Evolutionary conservation across 2,797 vertebrate species (phyloP).

Genomic region (Sarcophilus harrisii): DNA sequence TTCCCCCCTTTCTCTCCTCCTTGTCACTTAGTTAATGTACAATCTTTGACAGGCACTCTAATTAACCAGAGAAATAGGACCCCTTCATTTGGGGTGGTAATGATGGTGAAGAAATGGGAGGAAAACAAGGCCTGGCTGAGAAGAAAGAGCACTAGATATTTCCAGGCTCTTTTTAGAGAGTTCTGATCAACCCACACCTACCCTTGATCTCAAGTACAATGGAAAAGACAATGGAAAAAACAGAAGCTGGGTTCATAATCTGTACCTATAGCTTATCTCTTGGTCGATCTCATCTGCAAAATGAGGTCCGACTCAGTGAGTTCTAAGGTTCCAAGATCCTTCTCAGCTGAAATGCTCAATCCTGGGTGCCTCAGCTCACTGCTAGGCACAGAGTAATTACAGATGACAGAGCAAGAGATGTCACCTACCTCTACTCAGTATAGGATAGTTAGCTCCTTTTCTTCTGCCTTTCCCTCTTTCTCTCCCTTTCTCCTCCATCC

Average conservation of each 20-base stretch:
- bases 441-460: not conserved
- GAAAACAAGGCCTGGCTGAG: not conserved
- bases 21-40: slow-evolving; percentile 49
- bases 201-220: not conserved
- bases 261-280: not conserved
- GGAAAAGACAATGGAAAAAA: not conserved
- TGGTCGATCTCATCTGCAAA: not conserved
- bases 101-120: not conserved
- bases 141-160: not conserved
- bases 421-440: not conserved
- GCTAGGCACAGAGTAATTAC: slow-evolving; percentile 15
- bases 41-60: slow-evolving; percentile 26
- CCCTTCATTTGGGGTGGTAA: not conserved
- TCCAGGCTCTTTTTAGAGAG: not conserved
- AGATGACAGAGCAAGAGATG: not conserved
- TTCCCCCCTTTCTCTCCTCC: not conserved
- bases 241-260: not conserved
- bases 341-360: not conserved
- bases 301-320: not conserved
- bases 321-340: not conserved
- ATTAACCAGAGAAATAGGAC: slow-evolving; percentile 52
- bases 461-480: not conserved
- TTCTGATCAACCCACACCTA: not conserved
- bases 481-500: not conserved
- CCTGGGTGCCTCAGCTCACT: not conserved